Evolutionary conservation across 2,113 vertebrate species (phyloP), one percentile per base, ranked within the genome.

Genomic region (Brachypteracias leptosomus): DNA sequence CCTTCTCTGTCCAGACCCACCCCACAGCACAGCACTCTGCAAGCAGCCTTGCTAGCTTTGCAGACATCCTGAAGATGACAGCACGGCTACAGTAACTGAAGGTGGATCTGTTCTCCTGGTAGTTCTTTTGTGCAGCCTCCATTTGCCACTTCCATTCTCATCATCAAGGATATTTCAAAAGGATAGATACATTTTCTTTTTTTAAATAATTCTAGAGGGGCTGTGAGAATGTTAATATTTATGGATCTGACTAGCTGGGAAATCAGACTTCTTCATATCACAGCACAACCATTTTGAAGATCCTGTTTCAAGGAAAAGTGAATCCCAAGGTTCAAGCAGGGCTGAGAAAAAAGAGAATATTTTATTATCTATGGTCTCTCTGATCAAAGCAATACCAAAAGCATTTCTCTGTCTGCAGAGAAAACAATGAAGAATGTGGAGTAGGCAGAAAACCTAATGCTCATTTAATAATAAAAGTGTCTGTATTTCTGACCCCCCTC

Each of bases 281-380:
- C 6, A 14, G 57, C 4, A 6, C 31, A 96, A 77, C 66, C 19
- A 21, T 94, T 94, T 91, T 84, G 74, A 94, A 93, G 57, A 90
- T 58, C 28, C 33, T 73, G 47, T 94, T 89, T 94, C 73, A 88
- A 94, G 89, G 78, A 90, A 82, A 96, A 96, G 71, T 31, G 29
- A 95, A 96, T 95, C 66, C 94, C 84, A 71, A 79, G 80, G 72
- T 93, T 96, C 90, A 87, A 89, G 70, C 26, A 70, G 58, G 33
- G 66, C 93, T 89, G 90, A 94, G 49, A 87, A 81, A 77, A 97
- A 97, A 96, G 81, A 55, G 85, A 96, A 97, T 96, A 95, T 90
- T 95, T 92, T 88, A 96, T 92, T 87, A 95, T 72, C 25, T 78
- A 5, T 87, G 90, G 77, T 51, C 40, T 88, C 47, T 81, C 42